Conservation (phyloP, 2,888 invertebrate species). For the Bombylius major region DNA sequence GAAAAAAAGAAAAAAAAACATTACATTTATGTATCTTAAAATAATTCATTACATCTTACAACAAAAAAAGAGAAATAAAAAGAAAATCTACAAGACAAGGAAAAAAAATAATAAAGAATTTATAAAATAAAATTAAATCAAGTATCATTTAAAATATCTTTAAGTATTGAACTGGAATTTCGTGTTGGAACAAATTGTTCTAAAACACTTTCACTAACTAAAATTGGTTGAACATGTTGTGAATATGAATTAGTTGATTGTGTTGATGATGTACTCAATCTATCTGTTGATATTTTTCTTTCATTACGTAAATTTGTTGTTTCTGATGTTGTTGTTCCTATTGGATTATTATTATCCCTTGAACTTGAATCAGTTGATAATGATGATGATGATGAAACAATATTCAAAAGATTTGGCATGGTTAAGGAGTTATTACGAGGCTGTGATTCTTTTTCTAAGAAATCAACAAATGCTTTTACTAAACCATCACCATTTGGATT, state of each 20-base stretch:
- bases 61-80: too few relatives aligned
- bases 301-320: not conserved
- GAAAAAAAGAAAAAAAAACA: too few relatives aligned
- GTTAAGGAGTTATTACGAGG: slow-evolving; percentile 22
- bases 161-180: slow-evolving; percentile 37
- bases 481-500: slow-evolving; percentile 28
- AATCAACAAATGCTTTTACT: slow-evolving; percentile 34
- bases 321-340: not conserved
- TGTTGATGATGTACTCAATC: slow-evolving; percentile 3
- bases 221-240: slow-evolving; percentile 22
- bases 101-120: too few relatives aligned
- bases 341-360: not conserved
- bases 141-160: slow-evolving; percentile 36
- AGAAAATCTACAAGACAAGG: too few relatives aligned
- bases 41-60: too few relatives aligned
- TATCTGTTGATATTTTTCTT: slow-evolving; percentile 7
- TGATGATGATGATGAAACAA: slow-evolving; percentile 5
- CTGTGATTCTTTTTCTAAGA: slow-evolving; percentile 36
- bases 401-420: slow-evolving; percentile 29
- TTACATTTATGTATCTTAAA: too few relatives aligned
- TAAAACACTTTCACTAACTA: slow-evolving; percentile 26
- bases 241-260: not conserved
- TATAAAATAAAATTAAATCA: slow-evolving; percentile 20
- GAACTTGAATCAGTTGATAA: not conserved
- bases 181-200: slow-evolving; percentile 31